Evolutionary conservation across 2,888 invertebrate species (phyloP).

Genomic region (Elgonia sp.): DNA sequence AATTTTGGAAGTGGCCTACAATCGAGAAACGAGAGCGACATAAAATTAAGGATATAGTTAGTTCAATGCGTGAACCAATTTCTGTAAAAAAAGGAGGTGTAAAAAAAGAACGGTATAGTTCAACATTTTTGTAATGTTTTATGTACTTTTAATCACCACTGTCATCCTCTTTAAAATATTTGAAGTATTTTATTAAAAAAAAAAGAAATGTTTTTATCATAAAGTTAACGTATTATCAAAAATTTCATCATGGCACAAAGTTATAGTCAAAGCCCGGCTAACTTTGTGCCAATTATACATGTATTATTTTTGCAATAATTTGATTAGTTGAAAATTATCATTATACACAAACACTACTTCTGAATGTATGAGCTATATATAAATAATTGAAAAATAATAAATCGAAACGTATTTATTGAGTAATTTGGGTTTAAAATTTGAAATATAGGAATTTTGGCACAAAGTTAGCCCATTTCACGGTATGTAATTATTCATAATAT

Average conservation of each 20-base stretch:
- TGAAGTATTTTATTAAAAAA: background rate
- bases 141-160: no score
- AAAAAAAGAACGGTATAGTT: no score
- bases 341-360: no score
- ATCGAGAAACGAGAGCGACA: background rate
- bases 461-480: slow-evolving; percentile 12
- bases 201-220: no score
- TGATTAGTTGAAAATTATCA: background rate
- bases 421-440: background rate
- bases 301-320: background rate
- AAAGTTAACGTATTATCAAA: no score
- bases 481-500: no score
- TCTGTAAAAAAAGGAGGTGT: slow-evolving; percentile 5
- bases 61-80: background rate
- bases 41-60: background rate
- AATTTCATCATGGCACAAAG: no score
- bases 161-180: no score
- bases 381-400: background rate
- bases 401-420: background rate
- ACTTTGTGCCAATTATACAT: background rate
- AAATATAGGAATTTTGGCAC: slow-evolving; percentile 1
- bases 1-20: slow-evolving; percentile 12
- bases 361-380: background rate
- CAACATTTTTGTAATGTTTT: no score
- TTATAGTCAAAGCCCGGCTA: no score